A percentile compares a stretch with the other conserved stretches of the same genome.
Conservation (phyloP, 2,797 vertebrate species). For the Macropus fuliginosus region DNA sequence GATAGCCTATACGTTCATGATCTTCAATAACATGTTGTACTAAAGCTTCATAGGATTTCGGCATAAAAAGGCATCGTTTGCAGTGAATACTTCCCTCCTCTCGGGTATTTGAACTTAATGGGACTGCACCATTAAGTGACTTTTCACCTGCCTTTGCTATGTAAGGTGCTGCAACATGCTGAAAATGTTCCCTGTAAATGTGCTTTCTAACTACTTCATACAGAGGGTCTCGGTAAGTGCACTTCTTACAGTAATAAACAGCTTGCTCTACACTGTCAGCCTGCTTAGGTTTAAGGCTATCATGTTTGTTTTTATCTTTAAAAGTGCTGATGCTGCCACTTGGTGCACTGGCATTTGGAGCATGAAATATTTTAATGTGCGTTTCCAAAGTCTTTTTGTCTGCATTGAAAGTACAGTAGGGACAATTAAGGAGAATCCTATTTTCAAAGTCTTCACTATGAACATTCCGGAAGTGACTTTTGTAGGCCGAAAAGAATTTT, state of each 20-base stretch:
- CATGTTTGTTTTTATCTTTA: constrained; percentile 92
- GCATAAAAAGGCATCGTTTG: constrained; percentile 98
- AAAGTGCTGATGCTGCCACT: constrained; percentile 90
- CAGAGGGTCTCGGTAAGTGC: constrained; percentile 99
- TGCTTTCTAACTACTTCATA: constrained; percentile 99
- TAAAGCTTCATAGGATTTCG: constrained; percentile 97
- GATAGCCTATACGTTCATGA: constrained; percentile 97
- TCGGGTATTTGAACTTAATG: constrained; percentile 86
- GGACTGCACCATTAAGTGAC: constrained; percentile 88
- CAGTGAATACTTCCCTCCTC: constrained; percentile 95
- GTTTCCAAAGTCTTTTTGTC: constrained; percentile 99
- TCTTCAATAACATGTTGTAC: constrained; percentile 99
- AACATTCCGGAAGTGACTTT: constrained; percentile 99
- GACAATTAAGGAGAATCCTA: constrained; percentile 98
- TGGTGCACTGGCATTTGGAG: constrained; percentile 91
- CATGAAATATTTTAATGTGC: constrained; percentile 99
- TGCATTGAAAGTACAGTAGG: constrained; percentile 99
- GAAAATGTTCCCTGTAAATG: constrained; percentile 99
- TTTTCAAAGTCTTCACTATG: constrained; percentile 99
- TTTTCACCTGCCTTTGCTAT: constrained; percentile 96
- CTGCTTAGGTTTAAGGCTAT: constrained; percentile 91
- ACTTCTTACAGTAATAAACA: constrained; percentile 99
- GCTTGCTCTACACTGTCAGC: constrained; percentile 97
- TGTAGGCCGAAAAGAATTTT: constrained; percentile 99
- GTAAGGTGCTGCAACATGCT: constrained; percentile 97